Conservation (phyloP, 2,113 vertebrate genomes). For the Otis tarda region DNA sequence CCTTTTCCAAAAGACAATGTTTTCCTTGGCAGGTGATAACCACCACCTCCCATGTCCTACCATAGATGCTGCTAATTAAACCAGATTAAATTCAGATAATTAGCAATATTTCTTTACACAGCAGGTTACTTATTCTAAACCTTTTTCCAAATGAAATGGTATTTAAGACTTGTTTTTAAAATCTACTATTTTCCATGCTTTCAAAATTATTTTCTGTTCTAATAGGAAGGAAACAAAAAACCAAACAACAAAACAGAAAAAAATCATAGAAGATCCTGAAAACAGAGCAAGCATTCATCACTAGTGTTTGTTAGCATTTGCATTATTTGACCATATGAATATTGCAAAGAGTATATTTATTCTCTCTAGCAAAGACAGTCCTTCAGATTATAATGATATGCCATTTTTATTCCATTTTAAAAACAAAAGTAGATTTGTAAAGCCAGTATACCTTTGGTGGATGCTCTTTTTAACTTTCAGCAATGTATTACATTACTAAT, state of each 20-base stretch:
- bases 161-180: background rate
- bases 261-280: background rate
- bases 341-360: background rate
- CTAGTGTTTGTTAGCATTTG: background rate
- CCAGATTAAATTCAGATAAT: slow-evolving; percentile 45
- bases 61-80: slow-evolving; percentile 39
- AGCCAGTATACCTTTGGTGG: background rate
- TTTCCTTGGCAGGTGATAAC: slow-evolving; percentile 30
- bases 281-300: background rate
- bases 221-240: background rate
- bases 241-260: background rate
- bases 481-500: background rate
- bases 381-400: background rate
- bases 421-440: background rate
- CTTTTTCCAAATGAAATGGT: background rate
- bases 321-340: background rate
- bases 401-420: background rate
- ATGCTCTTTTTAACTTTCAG: background rate
- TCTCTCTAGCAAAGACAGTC: background rate
- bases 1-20: background rate
- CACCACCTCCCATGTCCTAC: slow-evolving; percentile 5
- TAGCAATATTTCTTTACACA: slow-evolving; percentile 22
- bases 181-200: background rate
- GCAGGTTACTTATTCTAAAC: slow-evolving; percentile 6
- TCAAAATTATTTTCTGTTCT: background rate